phyloP scores from a whole-genome alignment of 2,113 vertebrate species.

The Sinocyclocheilus maitianheensis region DNA sequence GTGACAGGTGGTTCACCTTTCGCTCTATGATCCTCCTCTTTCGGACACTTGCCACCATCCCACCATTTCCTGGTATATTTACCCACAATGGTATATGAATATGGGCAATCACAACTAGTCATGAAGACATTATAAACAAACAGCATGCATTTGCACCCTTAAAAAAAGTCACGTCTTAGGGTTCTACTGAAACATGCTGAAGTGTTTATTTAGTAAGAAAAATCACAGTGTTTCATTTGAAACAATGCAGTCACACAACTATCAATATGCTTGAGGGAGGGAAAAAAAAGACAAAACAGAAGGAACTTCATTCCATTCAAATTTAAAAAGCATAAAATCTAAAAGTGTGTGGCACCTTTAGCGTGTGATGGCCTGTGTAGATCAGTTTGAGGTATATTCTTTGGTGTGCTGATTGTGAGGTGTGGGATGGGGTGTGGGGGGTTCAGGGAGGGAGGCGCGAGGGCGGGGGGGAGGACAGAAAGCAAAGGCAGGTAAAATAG shows the following conservation, averaged over 20 bases:
- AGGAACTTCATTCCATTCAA: background rate
- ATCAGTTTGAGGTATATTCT: constrained; percentile 59
- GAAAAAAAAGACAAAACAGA: constrained; percentile 33
- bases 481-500: constrained; percentile 75
- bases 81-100: background rate
- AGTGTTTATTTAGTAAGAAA: constrained; percentile 68
- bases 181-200: constrained; percentile 65
- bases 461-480: constrained; percentile 66
- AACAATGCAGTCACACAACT: constrained; percentile 58
- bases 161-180: constrained; percentile 64
- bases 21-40: constrained; percentile 95
- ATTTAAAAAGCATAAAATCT: background rate
- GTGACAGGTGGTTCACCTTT: constrained; percentile 79
- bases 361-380: constrained; percentile 8
- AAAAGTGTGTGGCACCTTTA: constrained; percentile 14
- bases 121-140: constrained; percentile 7
- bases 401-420: constrained; percentile 65
- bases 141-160: constrained; percentile 26
- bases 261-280: constrained; percentile 15
- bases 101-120: background rate
- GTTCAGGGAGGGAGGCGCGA: too few species aligned
- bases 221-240: constrained; percentile 61
- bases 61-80: constrained; percentile 85
- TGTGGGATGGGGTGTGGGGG: constrained; percentile 43
- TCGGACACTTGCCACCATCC: constrained; percentile 97